These are phyloP conservation scores for Masnerella sp. DNA, from an alignment of 2,888 invertebrate species.

Conservation along the genomic window DNA sequence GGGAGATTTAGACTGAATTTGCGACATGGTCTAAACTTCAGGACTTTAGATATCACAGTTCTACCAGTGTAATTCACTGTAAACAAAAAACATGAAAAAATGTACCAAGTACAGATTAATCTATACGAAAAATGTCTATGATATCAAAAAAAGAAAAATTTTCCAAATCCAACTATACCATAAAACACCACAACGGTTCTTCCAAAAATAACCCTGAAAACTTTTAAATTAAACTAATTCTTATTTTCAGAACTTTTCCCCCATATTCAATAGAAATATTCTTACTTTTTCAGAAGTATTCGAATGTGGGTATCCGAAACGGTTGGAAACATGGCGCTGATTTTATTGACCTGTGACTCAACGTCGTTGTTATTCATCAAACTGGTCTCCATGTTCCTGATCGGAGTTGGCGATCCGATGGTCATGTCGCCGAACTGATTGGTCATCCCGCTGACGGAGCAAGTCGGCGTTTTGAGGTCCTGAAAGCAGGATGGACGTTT, in stretches of 20 bases:
- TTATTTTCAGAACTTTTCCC: slow-evolving; percentile 67
- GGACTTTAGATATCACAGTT: too few species aligned
- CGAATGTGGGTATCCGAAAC: slow-evolving; percentile 93
- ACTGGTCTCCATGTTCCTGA: slow-evolving; percentile 80
- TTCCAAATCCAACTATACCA: too few species aligned
- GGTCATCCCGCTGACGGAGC: slow-evolving; percentile 73
- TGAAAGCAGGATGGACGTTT: slow-evolving; percentile 57
- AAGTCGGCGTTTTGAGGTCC: slow-evolving; percentile 75
- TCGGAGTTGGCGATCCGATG: slow-evolving; percentile 73
- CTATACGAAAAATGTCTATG: too few species aligned
- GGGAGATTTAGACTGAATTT: too few species aligned
- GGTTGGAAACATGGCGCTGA: slow-evolving; percentile 93
- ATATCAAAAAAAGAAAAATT: too few species aligned
- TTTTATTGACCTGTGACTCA: slow-evolving; percentile 87
- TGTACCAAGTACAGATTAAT: too few species aligned
- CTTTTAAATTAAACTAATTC: not conserved
- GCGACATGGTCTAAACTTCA: too few species aligned
- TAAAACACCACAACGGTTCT: too few species aligned
- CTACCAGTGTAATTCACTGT: too few species aligned
- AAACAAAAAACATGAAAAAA: too few species aligned
- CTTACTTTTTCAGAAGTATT: slow-evolving; percentile 91
- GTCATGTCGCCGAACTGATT: slow-evolving; percentile 75
- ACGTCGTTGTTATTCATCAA: slow-evolving; percentile 82
- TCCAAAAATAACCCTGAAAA: too few species aligned
- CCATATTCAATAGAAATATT: not conserved